These are phyloP conservation scores for Pituophis catenifer DNA, from an alignment of 2,113 vertebrate species.

Conservation along the genomic window DNA sequence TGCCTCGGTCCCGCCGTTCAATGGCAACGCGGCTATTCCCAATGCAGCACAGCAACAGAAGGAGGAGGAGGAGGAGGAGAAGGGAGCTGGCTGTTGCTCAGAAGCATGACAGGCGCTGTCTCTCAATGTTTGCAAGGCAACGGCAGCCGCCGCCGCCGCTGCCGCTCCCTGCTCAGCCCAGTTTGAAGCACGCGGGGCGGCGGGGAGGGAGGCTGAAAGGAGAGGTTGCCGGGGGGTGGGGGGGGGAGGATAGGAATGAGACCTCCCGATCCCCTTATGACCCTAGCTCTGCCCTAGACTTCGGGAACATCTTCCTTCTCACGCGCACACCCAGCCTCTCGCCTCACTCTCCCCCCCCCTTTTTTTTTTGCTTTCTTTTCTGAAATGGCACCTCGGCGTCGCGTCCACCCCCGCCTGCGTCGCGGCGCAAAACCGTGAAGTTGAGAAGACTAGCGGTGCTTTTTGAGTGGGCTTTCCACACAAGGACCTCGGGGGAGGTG, in stretches of 20 bases:
- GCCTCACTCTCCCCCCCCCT: background rate
- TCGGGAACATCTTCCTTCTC: background rate
- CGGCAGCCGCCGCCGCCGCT: background rate
- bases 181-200: background rate
- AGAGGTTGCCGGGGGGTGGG: background rate
- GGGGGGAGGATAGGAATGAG: background rate
- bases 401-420: background rate
- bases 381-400: background rate
- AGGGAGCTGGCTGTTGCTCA: constrained; percentile 2
- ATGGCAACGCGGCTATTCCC: background rate
- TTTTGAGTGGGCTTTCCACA: background rate
- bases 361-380: background rate
- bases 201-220: background rate
- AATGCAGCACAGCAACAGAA: constrained; percentile 8
- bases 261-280: background rate
- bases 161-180: background rate
- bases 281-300: background rate
- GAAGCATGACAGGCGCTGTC: constrained; percentile 20
- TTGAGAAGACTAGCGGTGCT: background rate
- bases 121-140: background rate
- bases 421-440: background rate
- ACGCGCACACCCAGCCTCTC: background rate
- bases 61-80: constrained; percentile 6
- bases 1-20: constrained; percentile 16
- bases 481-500: background rate